phyloP scores from a whole-genome alignment of 2,888 invertebrate genomes.

The Plutella xylostella region DNA sequence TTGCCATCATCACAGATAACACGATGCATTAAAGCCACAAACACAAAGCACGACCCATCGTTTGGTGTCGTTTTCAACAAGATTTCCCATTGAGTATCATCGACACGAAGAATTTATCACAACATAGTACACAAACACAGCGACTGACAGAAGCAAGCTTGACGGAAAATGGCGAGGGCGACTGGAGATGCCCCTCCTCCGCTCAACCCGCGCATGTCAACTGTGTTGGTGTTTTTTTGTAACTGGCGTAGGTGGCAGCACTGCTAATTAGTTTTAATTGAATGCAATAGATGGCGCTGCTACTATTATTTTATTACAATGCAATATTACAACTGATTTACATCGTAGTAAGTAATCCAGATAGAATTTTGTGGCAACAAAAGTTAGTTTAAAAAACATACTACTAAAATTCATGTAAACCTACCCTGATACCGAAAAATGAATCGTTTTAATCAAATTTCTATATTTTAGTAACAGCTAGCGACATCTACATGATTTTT shows the following conservation, averaged over 20 bases:
- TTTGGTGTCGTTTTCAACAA: slow-evolving; percentile 61
- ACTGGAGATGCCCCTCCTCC: slow-evolving; percentile 38
- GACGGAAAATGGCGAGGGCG: slow-evolving; percentile 64
- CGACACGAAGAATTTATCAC: slow-evolving; percentile 65
- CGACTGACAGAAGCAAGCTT: slow-evolving; percentile 68
- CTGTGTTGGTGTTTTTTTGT: slow-evolving; percentile 19
- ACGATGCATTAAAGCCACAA: slow-evolving; percentile 63
- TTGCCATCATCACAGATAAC: slow-evolving; percentile 64
- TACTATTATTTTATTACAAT: too few relatives aligned
- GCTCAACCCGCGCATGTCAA: slow-evolving; percentile 39
- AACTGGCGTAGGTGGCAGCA: slow-evolving; percentile 36
- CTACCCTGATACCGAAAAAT: too few relatives aligned
- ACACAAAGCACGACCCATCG: slow-evolving; percentile 64
- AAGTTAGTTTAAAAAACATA: too few relatives aligned
- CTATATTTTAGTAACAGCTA: too few relatives aligned
- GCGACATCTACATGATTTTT: too few relatives aligned
- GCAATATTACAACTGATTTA: too few relatives aligned
- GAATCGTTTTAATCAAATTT: too few relatives aligned
- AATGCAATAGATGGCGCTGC: slow-evolving; percentile 35
- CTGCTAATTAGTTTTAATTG: too few relatives aligned
- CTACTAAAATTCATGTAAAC: too few relatives aligned
- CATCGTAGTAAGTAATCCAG: too few relatives aligned
- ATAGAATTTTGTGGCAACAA: too few relatives aligned
- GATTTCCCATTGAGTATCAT: slow-evolving; percentile 68
- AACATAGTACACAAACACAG: slow-evolving; percentile 68